Base-by-base conservation (phyloP, 2,113 vertebrate species). In the Corvus moneduloides region DNA sequence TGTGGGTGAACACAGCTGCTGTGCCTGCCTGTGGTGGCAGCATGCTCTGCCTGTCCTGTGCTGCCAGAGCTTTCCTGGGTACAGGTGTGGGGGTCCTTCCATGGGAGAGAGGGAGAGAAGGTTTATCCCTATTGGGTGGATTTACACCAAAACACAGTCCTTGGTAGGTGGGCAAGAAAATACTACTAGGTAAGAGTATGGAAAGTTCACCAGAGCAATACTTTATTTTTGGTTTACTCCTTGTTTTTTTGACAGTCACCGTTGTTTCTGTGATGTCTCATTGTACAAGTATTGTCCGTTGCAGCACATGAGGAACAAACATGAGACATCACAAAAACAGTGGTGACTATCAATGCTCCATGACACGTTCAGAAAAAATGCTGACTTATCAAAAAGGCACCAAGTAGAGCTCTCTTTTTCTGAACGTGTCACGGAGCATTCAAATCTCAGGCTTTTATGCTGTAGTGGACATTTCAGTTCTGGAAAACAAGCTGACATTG, bases 261-360 rank as follows among this genome's bases (percentile, higher is more conserved):
- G 1, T 16, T 73, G 46, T 1, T 86, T 87, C 28, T 76, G 37
- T 3, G 11, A 54, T 61, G 32, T 44, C 49, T 79, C 9, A 2
- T 30, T 19, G 28, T 28, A n/a, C 18, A 33, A 39, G 23, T n/a
- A 48, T 33, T 5, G 22, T n/a, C 49, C 41, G 48, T 15, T 56
- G n/a, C 41, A 64, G 59, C n/a, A 39, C 12, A 19, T 16, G 41
- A 64, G 82, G 49, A 46, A 22, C 55, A 39, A 64, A n/a, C 0
- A 1, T 11, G 32, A 86, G 46, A 23, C 46, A 44, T 37, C 37
- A 52, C 37, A 68, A 44, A 67, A 52, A 0, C 27, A 33, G 12
- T 23, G 44, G 5, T 21, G 21, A 76, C 27, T 32, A 7, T 27
- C 27, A 46, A 19, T 0, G 1, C 15, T 46, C 46, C 8, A 7